Evolutionary conservation across 2,113 vertebrate species (phyloP).

Genomic region (Corythoichthys haematopterus): DNA sequence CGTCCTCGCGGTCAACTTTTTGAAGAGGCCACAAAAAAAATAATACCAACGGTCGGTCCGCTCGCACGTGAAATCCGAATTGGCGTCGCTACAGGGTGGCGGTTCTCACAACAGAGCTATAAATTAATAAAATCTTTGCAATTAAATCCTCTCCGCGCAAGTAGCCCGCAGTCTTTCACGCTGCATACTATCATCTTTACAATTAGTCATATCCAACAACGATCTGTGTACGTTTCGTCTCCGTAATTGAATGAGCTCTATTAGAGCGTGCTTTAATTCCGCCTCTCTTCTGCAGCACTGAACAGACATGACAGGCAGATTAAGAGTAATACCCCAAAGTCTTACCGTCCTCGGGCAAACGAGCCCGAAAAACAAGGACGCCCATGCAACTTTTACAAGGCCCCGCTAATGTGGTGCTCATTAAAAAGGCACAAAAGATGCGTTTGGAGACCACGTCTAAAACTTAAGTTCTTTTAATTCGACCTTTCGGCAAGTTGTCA

Average conservation of each 20-base stretch:
- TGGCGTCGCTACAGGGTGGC: background rate
- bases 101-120: background rate
- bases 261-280: background rate
- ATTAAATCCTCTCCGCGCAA: background rate
- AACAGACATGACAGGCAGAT: background rate
- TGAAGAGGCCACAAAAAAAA: background rate
- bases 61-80: background rate
- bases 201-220: conserved; percentile 3
- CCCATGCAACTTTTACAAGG: conserved; percentile 4
- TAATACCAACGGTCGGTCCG: background rate
- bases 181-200: background rate
- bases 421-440: background rate
- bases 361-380: background rate
- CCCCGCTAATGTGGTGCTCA: background rate
- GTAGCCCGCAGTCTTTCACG: background rate
- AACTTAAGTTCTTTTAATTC: background rate
- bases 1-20: no score
- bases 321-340: background rate
- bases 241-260: background rate
- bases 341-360: conserved; percentile 1
- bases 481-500: no score
- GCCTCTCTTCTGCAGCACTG: background rate
- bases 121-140: background rate
- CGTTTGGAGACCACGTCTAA: background rate
- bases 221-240: conserved; percentile 1